Evolutionary conservation across 1,140 invertebrate genomes (phyloP), one percentile per base, ranked within the genome.

Genomic region (Colletes latitarsis): DNA sequence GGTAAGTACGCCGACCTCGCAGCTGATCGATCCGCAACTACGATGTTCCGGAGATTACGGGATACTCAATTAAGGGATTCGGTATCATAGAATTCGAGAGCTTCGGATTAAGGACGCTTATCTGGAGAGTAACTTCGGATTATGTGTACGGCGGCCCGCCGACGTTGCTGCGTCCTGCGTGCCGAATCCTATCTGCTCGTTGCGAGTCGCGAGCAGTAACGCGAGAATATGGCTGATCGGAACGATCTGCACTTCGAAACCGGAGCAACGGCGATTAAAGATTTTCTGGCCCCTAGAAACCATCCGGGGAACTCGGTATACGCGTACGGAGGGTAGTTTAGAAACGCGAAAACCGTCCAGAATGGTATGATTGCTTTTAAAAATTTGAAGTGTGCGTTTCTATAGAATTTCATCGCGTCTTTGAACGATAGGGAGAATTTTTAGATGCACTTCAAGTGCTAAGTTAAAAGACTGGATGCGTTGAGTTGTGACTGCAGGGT

Each of bases 51-150:
- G 84, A 88, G 86, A 88, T 88, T 87, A 88, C 64, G 72, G 87
- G 77, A 88, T 87, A 81, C 87, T 89, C 88, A 87, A 89, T 89
- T 88, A 89, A 79, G 76, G 87, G 87, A 88, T 89, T 88, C 87
- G 69, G 80, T 86, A 88, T 88, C 88, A 88, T 88, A 88, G 88
- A 88, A 88, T 88, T 82, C 84, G 81, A 88, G 87, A 89, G 82
- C 82, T 70, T 53, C 67, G 88, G 88, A 88, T 89, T 82, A 88
- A 88, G 85, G 74, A 77, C 80, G 83, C 84, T 89, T 87, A 87
- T 89, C 88, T 82, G 53, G 62, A 63, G 83, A 83, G 79, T 88
- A 85, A 87, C 79, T 88, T 80, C 41, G 78, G 83, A 81, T 87
- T 84, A 88, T 85, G 15, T 8, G 60, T 15, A 69, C 19, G 41